These are phyloP conservation scores for Protonibea diacanthus DNA, from an alignment of 2,797 vertebrate genomes.

Conservation along the genomic window DNA sequence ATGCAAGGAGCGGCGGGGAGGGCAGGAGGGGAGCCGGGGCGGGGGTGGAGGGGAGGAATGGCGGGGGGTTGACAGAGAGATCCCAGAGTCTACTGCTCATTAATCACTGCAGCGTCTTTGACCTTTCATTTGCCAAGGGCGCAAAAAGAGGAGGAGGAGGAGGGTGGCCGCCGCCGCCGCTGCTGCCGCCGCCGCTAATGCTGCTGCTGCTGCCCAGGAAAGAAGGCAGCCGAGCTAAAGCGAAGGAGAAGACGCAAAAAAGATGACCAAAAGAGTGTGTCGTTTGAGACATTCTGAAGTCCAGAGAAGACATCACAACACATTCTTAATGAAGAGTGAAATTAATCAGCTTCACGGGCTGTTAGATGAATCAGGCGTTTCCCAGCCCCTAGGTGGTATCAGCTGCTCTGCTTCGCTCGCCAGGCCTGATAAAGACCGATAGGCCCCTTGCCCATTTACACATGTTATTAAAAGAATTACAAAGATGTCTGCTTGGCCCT, in stretches of 20 bases:
- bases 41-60: constrained; percentile 29
- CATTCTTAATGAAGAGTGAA: constrained; percentile 88
- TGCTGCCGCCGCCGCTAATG: constrained; percentile 33
- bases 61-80: constrained; percentile 85
- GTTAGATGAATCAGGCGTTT: constrained; percentile 86
- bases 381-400: constrained; percentile 84
- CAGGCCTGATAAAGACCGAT: constrained; percentile 83
- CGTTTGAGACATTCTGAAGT: constrained; percentile 69
- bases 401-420: constrained; percentile 77
- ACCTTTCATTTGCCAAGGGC: constrained; percentile 93
- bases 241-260: constrained; percentile 42
- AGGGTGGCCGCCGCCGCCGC: constrained; percentile 62
- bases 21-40: constrained; percentile 38
- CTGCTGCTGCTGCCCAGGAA: constrained; percentile 67
- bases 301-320: constrained; percentile 84
- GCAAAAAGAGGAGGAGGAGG: constrained; percentile 77
- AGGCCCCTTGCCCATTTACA: constrained; percentile 83
- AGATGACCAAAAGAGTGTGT: constrained; percentile 51
- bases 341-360: constrained; percentile 87
- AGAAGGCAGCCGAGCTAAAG: constrained; percentile 59
- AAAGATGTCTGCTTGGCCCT: constrained; percentile 75
- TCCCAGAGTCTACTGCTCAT: constrained; percentile 89
- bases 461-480: constrained; percentile 86
- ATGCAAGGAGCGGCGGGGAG: constrained; percentile 75
- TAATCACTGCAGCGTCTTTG: constrained; percentile 91